Evolutionary conservation across 2,113 vertebrate species (phyloP), one percentile per base, ranked within the genome.

Genomic region (Hydrolagus affinis): DNA sequence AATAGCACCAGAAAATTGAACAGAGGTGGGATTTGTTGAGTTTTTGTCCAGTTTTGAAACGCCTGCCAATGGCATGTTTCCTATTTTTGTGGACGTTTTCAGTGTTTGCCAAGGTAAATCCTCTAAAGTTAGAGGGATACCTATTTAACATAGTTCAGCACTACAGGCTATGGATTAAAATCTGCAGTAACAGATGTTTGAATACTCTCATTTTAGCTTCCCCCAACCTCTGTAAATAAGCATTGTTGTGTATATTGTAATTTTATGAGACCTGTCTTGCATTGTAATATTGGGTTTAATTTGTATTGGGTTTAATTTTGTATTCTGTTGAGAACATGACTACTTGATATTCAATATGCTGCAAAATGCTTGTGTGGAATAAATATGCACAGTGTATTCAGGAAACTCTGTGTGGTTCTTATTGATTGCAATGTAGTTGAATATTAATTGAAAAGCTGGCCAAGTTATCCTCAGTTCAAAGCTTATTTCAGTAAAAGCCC

Each of bases 211-310:
- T 75, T 76, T 77, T 64, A 60, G 23, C 30, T 25, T 80, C 76
- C 28, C 66, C 17, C 59, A 62, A 28, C 3, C 60, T 64, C 62
- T 66, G 78, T 83, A 64, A 28, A 83, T 83, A 83, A 83, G 66
- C 14, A 30, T 66, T 83, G 78, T 83, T 83, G 78, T 83, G 78
- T 83, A 83, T 83, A 83, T 83, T 83, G 78, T 68, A 83, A 83
- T 83, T 83, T 83, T 83, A 68, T 32, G 62, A 62, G 66, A 75
- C 9, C 73, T 75, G 70, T 71, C 74, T n/a, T 77, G 78, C 78
- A 83, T 83, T 83, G 60, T 83, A 83, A 83, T 66, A 64, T 66
- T 83, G 23, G 15, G 64, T 83, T 83, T 83, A 83, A 83, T 66
- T 64, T 44, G 44, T 44, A 44, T 44, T 44, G 44, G 60, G 78